A percentile compares a stretch with the other conserved stretches of the same genome.
These are phyloP conservation scores for Spodoptera picta DNA, from an alignment of 2,888 invertebrate species.

Conservation along the genomic window DNA sequence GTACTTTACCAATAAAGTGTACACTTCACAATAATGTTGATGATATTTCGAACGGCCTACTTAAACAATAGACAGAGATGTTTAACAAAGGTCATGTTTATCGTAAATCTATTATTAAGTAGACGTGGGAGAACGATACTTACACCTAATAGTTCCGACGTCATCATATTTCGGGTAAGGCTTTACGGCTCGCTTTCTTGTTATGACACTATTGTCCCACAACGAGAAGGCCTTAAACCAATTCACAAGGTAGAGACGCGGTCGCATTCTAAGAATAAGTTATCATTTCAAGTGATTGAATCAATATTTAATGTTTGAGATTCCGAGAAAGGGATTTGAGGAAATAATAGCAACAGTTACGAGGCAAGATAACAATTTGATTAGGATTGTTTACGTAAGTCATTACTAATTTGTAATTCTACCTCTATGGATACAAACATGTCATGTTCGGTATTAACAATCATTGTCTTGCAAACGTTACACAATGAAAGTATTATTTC, in stretches of 20 bases:
- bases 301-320: constrained; percentile 9
- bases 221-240: constrained; percentile 18
- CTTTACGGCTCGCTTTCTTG: constrained; percentile 37
- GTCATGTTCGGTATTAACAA: constrained; percentile 23
- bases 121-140: constrained; percentile 3
- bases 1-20: too few relatives aligned
- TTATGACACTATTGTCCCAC: constrained; percentile 17
- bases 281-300: constrained; percentile 13
- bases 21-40: background rate
- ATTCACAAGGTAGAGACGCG: constrained; percentile 12
- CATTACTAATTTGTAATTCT: background rate
- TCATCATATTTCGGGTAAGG: constrained; percentile 21
- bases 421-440: constrained; percentile 15
- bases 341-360: constrained; percentile 19
- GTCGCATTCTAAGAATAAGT: constrained; percentile 15
- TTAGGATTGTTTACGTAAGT: constrained; percentile 8
- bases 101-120: constrained; percentile 13
- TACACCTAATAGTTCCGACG: constrained; percentile 26
- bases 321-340: constrained; percentile 18
- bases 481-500: constrained; percentile 8
- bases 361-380: constrained; percentile 21
- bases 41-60: background rate
- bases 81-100: constrained; percentile 5
- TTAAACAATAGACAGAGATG: constrained; percentile 8
- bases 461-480: constrained; percentile 25